These are phyloP conservation scores for Achatina immaculata DNA, from an alignment of 1,140 invertebrate species.

Conservation along the genomic window DNA sequence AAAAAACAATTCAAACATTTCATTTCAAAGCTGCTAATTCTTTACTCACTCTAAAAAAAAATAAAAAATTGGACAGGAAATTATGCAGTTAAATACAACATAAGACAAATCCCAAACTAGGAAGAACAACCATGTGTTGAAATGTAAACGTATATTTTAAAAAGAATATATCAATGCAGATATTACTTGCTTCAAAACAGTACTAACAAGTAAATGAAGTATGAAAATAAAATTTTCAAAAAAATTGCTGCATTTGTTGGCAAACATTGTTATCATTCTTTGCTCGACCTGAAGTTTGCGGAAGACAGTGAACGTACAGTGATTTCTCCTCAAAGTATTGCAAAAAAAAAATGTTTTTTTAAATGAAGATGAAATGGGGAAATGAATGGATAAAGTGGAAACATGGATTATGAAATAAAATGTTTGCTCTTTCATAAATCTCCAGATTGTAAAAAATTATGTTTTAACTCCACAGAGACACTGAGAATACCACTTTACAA, in stretches of 20 bases:
- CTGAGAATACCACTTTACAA: too few species aligned
- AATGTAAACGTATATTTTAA: neutral
- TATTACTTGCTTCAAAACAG: neutral
- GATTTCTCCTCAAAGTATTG: neutral
- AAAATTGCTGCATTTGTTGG: constrained; percentile 12
- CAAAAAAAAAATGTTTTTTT: too few species aligned
- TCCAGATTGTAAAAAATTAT: too few species aligned
- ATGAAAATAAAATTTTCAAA: neutral
- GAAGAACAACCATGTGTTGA: neutral
- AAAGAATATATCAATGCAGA: neutral
- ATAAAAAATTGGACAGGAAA: neutral
- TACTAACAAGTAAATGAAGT: neutral
- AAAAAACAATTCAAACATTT: too few species aligned
- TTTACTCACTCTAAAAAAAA: constrained; percentile 14
- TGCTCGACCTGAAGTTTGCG: constrained; percentile 1
- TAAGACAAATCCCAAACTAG: neutral
- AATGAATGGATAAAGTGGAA: too few species aligned
- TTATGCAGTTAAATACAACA: neutral
- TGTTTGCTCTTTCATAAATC: too few species aligned
- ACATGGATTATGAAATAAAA: too few species aligned
- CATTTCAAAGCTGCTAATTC: neutral
- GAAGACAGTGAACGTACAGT: neutral
- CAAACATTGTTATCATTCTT: constrained; percentile 1
- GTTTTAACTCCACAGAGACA: too few species aligned
- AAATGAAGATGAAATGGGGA: constrained; percentile 2